Percentiles rank a stretch among this genome's conserved stretches.
phyloP scores from a whole-genome alignment of 1,140 invertebrate genomes.

The Euglossa dilemma region DNA sequence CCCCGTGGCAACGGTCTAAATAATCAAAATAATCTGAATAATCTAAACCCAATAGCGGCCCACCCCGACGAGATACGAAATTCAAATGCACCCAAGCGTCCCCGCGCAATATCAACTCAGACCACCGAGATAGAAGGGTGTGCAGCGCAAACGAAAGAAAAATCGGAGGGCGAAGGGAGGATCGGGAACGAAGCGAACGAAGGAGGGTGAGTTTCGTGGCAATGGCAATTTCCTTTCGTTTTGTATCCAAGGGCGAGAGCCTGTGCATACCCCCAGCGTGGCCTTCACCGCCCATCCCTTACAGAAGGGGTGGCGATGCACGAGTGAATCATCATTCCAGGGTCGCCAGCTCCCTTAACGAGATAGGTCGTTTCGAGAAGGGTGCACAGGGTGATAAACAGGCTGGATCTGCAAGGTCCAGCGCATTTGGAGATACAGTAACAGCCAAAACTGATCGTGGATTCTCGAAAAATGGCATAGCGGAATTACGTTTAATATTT shows the following conservation, averaged over 20 bases:
- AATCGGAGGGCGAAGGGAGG: not conserved
- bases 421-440: constrained; percentile 29
- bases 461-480: too few relatives aligned
- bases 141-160: constrained; percentile 24
- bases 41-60: not conserved
- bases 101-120: constrained; percentile 25
- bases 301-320: constrained; percentile 2
- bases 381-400: constrained; percentile 60
- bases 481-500: too few relatives aligned
- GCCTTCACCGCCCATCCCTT: constrained; percentile 4
- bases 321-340: constrained; percentile 65
- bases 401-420: constrained; percentile 42
- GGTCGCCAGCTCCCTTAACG: constrained; percentile 47
- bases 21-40: too few relatives aligned
- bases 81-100: not conserved
- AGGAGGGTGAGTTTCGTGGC: constrained; percentile 1
- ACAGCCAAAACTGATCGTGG: constrained; percentile 21
- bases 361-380: constrained; percentile 49
- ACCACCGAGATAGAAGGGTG: constrained; percentile 27
- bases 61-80: not conserved
- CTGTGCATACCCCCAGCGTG: not conserved
- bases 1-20: too few relatives aligned
- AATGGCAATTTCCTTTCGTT: constrained; percentile 14
- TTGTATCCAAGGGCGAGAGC: constrained; percentile 6
- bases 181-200: not conserved